A percentile compares a stretch with the other conserved stretches of the same genome.
Evolutionary conservation across 2,113 vertebrate genomes (phyloP).

Genomic region (Felis catus): DNA sequence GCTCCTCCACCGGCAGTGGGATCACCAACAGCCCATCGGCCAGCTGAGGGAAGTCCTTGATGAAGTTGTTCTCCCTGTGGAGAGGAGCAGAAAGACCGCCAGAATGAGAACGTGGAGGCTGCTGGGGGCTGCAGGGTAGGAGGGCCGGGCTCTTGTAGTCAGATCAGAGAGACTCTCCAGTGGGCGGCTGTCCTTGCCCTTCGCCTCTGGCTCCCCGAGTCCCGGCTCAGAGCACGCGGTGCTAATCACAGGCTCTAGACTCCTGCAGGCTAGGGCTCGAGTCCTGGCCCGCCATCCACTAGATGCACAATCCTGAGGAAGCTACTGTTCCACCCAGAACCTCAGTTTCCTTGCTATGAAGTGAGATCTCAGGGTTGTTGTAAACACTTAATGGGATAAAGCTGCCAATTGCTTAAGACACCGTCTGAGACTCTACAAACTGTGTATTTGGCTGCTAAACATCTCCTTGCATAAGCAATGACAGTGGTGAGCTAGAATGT

Average conservation of each 20-base stretch:
- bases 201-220: background rate
- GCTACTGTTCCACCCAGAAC: background rate
- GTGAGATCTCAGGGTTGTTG: background rate
- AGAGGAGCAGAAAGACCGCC: constrained; percentile 80
- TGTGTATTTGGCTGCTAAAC: background rate
- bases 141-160: background rate
- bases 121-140: background rate
- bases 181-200: rapidly evolving
- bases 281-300: background rate
- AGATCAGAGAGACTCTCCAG: rapidly evolving
- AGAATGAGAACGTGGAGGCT: constrained; percentile 49
- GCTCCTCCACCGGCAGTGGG: constrained; percentile 96
- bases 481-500: background rate
- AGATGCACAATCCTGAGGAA: background rate
- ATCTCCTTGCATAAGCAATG: background rate
- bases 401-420: background rate
- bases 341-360: background rate
- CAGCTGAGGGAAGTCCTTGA: constrained; percentile 98
- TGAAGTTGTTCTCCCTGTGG: constrained; percentile 98
- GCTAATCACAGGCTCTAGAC: background rate
- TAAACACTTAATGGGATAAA: background rate
- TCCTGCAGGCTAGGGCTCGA: background rate
- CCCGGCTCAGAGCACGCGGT: background rate
- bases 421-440: background rate
- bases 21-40: constrained; percentile 97